phyloP scores from a whole-genome alignment of 2,888 invertebrate genomes.

The Cecidostiba fungosa region DNA sequence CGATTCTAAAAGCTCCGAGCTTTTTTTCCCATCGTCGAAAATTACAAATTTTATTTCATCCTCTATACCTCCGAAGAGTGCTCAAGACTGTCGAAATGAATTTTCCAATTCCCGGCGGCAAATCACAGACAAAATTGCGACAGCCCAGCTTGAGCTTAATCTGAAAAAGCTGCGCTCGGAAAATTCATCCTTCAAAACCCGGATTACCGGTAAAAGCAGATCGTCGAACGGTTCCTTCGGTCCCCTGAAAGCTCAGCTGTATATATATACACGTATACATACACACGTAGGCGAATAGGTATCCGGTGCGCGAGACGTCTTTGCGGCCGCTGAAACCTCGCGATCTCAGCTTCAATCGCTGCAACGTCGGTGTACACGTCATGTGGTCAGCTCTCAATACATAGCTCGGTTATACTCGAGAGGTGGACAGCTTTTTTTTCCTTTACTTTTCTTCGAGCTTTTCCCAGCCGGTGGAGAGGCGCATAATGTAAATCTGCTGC shows the following conservation, averaged over 20 bases:
- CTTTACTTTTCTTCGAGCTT: constrained; percentile 10
- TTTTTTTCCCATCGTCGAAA: background rate
- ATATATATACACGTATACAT: background rate
- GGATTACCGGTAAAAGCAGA: background rate
- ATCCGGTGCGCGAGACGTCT: background rate
- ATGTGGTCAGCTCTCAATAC: background rate
- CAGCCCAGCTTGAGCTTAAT: background rate
- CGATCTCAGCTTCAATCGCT: background rate
- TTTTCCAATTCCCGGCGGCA: background rate
- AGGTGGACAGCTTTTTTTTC: background rate
- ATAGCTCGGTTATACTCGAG: background rate
- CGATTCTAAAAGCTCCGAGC: constrained; percentile 5
- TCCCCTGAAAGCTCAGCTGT: background rate
- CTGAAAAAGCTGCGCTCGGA: background rate
- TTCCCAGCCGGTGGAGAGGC: background rate
- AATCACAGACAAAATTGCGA: background rate
- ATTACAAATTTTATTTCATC: background rate
- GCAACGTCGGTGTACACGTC: background rate
- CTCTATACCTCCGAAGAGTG: background rate
- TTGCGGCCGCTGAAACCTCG: background rate
- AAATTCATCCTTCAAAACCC: background rate
- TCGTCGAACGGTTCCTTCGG: background rate
- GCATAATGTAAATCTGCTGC: constrained; percentile 33
- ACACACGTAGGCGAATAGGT: background rate
- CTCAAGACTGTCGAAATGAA: background rate